phyloP scores from a whole-genome alignment of 2,797 vertebrate species.

The Natrix natrix region DNA sequence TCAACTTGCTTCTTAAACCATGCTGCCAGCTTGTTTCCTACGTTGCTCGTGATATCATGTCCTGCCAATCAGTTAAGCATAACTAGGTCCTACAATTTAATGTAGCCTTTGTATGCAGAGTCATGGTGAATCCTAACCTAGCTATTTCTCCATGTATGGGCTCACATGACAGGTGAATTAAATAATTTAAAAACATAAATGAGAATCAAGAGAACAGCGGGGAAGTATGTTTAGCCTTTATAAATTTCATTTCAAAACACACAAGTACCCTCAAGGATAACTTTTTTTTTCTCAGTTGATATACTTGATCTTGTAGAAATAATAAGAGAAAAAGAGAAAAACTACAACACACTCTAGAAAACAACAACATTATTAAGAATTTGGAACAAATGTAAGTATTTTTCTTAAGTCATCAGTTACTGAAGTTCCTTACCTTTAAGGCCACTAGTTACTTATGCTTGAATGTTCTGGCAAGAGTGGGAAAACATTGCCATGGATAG shows the following conservation, averaged over 20 bases:
- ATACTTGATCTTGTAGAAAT: conserved; percentile 45
- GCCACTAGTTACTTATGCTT: not conserved
- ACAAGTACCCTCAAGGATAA: not conserved
- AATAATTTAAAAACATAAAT: conserved; percentile 48
- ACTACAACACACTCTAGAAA: not conserved
- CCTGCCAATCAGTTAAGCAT: conserved; percentile 20
- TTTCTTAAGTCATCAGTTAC: not conserved
- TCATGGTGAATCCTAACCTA: conserved; percentile 14
- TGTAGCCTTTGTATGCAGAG: conserved; percentile 4
- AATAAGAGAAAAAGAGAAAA: not conserved
- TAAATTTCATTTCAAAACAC: not conserved
- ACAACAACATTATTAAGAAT: not conserved
- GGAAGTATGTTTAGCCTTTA: not conserved
- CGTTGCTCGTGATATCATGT: not conserved
- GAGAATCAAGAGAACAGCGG: conserved; percentile 43
- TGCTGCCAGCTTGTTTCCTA: not conserved
- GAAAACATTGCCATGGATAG: not conserved
- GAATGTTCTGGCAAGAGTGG: not conserved
- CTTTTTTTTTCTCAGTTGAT: conserved; percentile 36
- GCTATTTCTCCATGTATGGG: conserved; percentile 31
- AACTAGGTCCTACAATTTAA: conserved; percentile 36
- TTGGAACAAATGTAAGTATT: not conserved
- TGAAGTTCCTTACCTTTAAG: not conserved
- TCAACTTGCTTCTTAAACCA: conserved; percentile 14
- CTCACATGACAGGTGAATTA: not conserved